Evolutionary conservation across 2,113 vertebrate species (phyloP).

Genomic region (Cyanoliseus patagonus): DNA sequence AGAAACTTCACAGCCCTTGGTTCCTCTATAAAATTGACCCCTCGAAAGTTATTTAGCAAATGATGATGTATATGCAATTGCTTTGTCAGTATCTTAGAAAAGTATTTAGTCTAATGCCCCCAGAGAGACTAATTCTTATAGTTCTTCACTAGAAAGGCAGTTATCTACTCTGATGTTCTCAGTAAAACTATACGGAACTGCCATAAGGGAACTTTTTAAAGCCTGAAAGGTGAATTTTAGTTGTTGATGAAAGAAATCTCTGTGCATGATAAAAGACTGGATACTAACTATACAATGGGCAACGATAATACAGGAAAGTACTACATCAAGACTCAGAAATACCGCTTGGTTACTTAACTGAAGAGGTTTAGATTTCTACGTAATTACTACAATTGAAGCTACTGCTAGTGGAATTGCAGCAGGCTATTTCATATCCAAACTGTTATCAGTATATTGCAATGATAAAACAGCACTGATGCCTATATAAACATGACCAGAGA

Average conservation of each 20-base stretch:
- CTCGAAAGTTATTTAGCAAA: neutral
- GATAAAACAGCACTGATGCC: neutral
- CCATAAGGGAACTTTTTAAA: neutral
- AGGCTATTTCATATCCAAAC: neutral
- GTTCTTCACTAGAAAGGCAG: neutral
- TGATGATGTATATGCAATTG: neutral
- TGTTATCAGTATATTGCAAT: neutral
- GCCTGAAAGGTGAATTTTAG: neutral
- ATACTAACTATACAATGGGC: neutral
- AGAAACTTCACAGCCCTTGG: neutral
- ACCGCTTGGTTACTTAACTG: neutral
- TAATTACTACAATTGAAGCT: neutral
- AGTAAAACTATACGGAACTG: neutral
- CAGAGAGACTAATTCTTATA: neutral
- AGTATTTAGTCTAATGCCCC: neutral
- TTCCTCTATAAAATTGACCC: neutral
- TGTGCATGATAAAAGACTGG: neutral
- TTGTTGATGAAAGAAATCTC: neutral
- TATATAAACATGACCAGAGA: neutral
- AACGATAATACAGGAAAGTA: neutral
- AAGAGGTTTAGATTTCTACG: neutral
- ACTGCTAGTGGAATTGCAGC: neutral
- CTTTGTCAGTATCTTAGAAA: neutral
- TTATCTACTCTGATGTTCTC: neutral
- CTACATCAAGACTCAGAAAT: neutral